Evolutionary conservation across 2,113 vertebrate genomes (phyloP).

Genomic region (Epinephelus lanceolatus): DNA sequence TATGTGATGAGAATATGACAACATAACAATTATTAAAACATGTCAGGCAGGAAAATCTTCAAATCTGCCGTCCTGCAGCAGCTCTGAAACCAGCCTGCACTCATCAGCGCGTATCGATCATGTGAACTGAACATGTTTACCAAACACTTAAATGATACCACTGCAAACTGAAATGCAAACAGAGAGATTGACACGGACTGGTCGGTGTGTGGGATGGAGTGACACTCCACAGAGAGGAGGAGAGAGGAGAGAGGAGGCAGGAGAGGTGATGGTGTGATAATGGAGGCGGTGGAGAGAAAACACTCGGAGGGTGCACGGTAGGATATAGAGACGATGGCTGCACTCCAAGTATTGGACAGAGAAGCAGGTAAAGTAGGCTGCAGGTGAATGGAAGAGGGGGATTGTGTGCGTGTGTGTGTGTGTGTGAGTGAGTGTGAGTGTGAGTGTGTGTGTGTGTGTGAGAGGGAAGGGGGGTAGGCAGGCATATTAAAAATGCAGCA

Average conservation of each 20-base stretch:
- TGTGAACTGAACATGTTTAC: conserved; percentile 66
- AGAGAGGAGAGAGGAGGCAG: conserved; percentile 34
- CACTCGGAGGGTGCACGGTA: conserved; percentile 48
- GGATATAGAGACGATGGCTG: conserved; percentile 63
- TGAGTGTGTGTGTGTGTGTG: conserved; percentile 14
- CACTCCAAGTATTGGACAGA: conserved; percentile 62
- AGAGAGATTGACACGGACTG: conserved; percentile 56
- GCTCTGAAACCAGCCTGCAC: neutral
- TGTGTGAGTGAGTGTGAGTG: conserved; percentile 32
- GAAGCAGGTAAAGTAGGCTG: conserved; percentile 71
- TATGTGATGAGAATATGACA: neutral
- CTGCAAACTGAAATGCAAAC: conserved; percentile 65
- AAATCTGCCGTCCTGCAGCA: neutral
- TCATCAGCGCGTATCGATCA: conserved; percentile 69
- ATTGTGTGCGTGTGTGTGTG: conserved; percentile 6
- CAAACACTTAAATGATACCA: conserved; percentile 65
- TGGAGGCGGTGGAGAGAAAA: conserved; percentile 69
- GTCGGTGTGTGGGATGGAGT: conserved; percentile 66
- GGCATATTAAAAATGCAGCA: conserved; percentile 98
- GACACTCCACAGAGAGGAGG: conserved; percentile 62
- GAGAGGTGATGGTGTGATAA: conserved; percentile 72
- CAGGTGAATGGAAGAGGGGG: conserved; percentile 59
- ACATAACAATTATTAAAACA: neutral
- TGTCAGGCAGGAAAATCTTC: neutral
- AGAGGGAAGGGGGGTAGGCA: conserved; percentile 40